These are phyloP conservation scores for Galeopsomyia nigrocyanea DNA, from an alignment of 2,888 invertebrate species.

Conservation along the genomic window DNA sequence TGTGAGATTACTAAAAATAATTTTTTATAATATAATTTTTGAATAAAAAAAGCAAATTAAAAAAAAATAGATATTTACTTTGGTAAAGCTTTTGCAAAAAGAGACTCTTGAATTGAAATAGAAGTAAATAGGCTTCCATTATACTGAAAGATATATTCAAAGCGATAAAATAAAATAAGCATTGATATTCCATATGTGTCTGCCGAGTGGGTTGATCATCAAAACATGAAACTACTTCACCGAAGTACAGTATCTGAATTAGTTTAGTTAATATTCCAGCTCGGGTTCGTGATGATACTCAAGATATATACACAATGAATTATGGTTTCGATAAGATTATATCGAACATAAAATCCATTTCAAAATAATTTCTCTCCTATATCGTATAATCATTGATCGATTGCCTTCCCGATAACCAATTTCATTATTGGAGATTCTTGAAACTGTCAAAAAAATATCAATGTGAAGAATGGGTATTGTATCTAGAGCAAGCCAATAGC, in stretches of 20 bases:
- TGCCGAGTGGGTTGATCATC: conserved; percentile 50
- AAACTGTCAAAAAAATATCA: conserved; percentile 26
- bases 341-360: not conserved
- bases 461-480: conserved; percentile 37
- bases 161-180: conserved; percentile 6
- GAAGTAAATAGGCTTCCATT: too few relatives aligned
- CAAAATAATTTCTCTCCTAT: not conserved
- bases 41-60: too few relatives aligned
- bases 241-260: conserved; percentile 21
- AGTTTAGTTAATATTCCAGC: conserved; percentile 7
- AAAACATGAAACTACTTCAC: conserved; percentile 51
- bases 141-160: too few relatives aligned
- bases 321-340: conserved; percentile 15
- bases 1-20: not conserved
- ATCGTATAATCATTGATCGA: not conserved
- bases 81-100: not conserved
- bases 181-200: conserved; percentile 36
- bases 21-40: not conserved
- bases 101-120: too few relatives aligned
- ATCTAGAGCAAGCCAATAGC: not conserved
- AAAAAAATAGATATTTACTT: not conserved
- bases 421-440: not conserved
- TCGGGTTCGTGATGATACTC: not conserved
- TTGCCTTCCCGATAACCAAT: not conserved
- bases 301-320: conserved; percentile 10